phyloP scores from a whole-genome alignment of 1,140 invertebrate genomes.

The Limonius californicus region DNA sequence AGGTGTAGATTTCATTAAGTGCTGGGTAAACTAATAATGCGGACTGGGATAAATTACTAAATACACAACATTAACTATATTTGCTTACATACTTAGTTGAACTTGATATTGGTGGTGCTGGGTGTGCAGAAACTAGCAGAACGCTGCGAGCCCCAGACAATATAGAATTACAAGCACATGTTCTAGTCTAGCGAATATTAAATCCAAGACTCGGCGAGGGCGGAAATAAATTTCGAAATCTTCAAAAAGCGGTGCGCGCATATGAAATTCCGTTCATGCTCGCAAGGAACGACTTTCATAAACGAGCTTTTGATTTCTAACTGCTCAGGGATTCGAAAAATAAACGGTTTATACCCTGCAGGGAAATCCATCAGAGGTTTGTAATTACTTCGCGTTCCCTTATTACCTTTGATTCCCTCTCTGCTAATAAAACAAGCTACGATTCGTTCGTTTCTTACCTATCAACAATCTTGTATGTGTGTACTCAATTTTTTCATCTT shows the following conservation, averaged over 20 bases:
- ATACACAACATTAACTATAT: slow-evolving; percentile 38
- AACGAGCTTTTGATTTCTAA: slow-evolving; percentile 38
- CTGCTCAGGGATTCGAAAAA: slow-evolving; percentile 35
- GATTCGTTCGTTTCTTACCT: slow-evolving; percentile 22
- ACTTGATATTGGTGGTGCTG: slow-evolving; percentile 20
- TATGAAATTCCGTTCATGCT: slow-evolving; percentile 34
- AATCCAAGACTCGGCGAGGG: slow-evolving; percentile 14
- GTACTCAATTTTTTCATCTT: slow-evolving; percentile 32
- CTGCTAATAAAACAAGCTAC: slow-evolving; percentile 31
- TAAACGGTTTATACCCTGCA: slow-evolving; percentile 35
- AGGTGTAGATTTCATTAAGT: slow-evolving; percentile 39
- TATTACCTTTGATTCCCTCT: slow-evolving; percentile 31
- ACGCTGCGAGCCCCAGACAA: not conserved
- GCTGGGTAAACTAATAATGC: slow-evolving; percentile 35
- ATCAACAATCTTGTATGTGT: slow-evolving; percentile 33
- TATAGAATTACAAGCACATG: slow-evolving; percentile 7
- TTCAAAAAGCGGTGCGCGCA: slow-evolving; percentile 29
- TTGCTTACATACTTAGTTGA: slow-evolving; percentile 29
- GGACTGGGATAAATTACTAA: slow-evolving; percentile 32
- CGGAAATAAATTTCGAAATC: slow-evolving; percentile 27
- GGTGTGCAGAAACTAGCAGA: slow-evolving; percentile 11
- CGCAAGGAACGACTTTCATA: slow-evolving; percentile 29
- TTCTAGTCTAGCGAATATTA: slow-evolving; percentile 21
- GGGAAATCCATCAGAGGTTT: slow-evolving; percentile 33
- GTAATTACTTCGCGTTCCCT: slow-evolving; percentile 34